Conservation (phyloP, 2,797 vertebrate genomes). For the Pampus argenteus region DNA sequence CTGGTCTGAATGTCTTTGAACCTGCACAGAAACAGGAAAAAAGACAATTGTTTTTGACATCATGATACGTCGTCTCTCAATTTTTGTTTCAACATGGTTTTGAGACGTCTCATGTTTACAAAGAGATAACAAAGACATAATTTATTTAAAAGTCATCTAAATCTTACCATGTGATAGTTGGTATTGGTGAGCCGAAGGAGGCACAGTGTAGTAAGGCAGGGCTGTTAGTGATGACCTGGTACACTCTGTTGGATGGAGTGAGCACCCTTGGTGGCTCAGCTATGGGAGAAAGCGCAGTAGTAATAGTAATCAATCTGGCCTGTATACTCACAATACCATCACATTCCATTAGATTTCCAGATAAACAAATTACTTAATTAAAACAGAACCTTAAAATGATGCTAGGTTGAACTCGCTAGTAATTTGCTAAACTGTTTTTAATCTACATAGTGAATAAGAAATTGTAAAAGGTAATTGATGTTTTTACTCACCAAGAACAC, state of each 20-base stretch:
- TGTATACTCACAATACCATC: background rate
- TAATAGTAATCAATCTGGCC: background rate
- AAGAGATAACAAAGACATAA: too few species aligned
- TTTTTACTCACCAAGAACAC: conserved; percentile 90
- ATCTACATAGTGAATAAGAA: background rate
- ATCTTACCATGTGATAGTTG: conserved; percentile 92
- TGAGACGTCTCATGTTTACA: background rate
- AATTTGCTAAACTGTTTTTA: too few species aligned
- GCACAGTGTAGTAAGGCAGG: conserved; percentile 90
- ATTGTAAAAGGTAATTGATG: background rate
- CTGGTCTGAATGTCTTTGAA: conserved; percentile 92
- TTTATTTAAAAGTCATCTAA: background rate
- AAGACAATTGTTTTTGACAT: background rate
- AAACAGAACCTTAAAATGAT: too few species aligned
- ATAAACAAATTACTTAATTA: background rate
- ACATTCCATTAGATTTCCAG: background rate
- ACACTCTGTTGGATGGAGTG: conserved; percentile 88
- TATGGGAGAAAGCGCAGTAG: conserved; percentile 67
- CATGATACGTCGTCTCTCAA: too few species aligned
- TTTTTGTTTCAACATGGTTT: background rate
- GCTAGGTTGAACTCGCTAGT: too few species aligned
- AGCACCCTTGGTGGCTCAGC: conserved; percentile 94
- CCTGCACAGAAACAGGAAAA: conserved; percentile 75
- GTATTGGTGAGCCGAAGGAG: conserved; percentile 95
- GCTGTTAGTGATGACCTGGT: conserved; percentile 91